These are phyloP conservation scores for Ptyas mucosa DNA, from an alignment of 2,113 vertebrate species.

Conservation along the genomic window DNA sequence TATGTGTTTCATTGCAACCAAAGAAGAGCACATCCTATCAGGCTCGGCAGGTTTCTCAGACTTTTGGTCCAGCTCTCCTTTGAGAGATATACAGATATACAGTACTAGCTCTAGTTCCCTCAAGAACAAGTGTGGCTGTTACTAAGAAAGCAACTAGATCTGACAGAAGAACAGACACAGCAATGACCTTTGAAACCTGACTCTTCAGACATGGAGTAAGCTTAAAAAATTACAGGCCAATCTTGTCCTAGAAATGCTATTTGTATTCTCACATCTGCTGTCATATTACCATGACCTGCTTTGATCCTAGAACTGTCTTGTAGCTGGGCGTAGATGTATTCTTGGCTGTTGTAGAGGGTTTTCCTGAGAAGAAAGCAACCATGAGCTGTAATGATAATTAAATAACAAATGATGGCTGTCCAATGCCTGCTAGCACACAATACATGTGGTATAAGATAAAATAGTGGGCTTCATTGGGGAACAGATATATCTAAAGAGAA, in stretches of 20 bases:
- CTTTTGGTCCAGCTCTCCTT: background rate
- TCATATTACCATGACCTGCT: background rate
- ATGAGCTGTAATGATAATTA: background rate
- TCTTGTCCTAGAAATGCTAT: background rate
- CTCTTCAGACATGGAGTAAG: background rate
- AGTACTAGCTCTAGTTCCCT: background rate
- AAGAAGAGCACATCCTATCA: too few species aligned
- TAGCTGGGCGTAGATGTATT: background rate
- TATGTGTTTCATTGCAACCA: background rate
- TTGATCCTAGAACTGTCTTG: background rate
- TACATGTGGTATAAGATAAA: fast-evolving
- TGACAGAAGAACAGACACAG: background rate
- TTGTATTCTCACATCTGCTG: slow-evolving; percentile 1
- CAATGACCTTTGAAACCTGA: slow-evolving; percentile 12
- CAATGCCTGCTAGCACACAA: background rate
- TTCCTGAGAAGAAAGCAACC: background rate
- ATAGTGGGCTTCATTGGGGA: background rate
- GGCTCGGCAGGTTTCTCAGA: background rate
- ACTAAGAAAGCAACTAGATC: background rate
- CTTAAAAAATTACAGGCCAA: background rate
- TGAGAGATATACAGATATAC: background rate
- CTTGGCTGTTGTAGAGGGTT: background rate
- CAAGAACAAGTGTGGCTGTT: background rate
- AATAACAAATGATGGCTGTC: slow-evolving; percentile 17
- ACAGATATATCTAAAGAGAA: fast-evolving